Conservation (phyloP, 2,113 vertebrate genomes). For the human (Homo sapiens) region GRCh38 chr18:36495001-36495500, state of each 20-base stretch:
- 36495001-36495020: neutral
- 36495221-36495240: neutral
- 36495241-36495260: neutral
- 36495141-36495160: neutral
- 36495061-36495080: neutral
- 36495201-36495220: neutral
- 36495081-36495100: neutral
- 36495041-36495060: neutral
- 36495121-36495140: neutral
- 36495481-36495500: neutral
- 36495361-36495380: neutral
- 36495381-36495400: fast-evolving
- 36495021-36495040: neutral
- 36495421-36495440: neutral
- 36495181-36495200: too few species aligned
- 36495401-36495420: fast-evolving
- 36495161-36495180: neutral
- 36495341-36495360: neutral
- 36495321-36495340: neutral
- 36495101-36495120: neutral
- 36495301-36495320: neutral
- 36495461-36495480: neutral
- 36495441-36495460: neutral
- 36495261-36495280: neutral
- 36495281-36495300: neutral